Base-by-base conservation (phyloP, 2,113 vertebrate species). In the Peucedramus taeniatus region DNA sequence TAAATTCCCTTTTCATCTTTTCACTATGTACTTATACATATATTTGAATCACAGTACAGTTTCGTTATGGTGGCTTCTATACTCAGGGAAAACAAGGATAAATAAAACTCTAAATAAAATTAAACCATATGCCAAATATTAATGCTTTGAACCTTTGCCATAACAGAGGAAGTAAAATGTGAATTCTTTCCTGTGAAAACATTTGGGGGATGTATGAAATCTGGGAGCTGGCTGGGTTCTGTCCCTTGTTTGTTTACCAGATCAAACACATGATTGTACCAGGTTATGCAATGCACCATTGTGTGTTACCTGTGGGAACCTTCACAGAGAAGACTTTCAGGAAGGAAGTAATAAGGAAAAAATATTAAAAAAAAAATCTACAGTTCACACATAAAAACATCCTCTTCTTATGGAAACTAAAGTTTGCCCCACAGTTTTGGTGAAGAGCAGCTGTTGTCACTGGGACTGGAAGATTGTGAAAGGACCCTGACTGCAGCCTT, bases 171-270 rank as follows among this genome's bases (percentile, higher is more conserved):
- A 92, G 88, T 27, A 13, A 90, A 95, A 96, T 61, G 86, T 49
- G 80, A 92, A 92, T 94, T 83, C 86, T 92, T 94, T 91, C 60
- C 80, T 61, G 83, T 42, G 77, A 93, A 95, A 95, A 70, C 69
- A 79, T 87, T 96, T 89, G 76, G 61, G 37, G 11, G 63, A 95
- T 92, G 80, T 56, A 94, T 70, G 86, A 90, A 83, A 69, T 84
- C 69, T 95, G 90, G 76, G 64, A 93, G 47, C 53, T 87, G 76
- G 28, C 26, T 49, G 83, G 15, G 7, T 57, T 87, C 61, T 92
- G 24, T 2, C 7, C 44, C 14, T 27, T 66, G 49, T 56, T 93
- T 93, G 59, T 93, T 96, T 94, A 89, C 37, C 71, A 78, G n/a
- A 74, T 28, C 51, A 84, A 89, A 90, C 28, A 60, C 7, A 15